Base-by-base conservation (phyloP, 2,113 vertebrate species). In the Penelope pileata region DNA sequence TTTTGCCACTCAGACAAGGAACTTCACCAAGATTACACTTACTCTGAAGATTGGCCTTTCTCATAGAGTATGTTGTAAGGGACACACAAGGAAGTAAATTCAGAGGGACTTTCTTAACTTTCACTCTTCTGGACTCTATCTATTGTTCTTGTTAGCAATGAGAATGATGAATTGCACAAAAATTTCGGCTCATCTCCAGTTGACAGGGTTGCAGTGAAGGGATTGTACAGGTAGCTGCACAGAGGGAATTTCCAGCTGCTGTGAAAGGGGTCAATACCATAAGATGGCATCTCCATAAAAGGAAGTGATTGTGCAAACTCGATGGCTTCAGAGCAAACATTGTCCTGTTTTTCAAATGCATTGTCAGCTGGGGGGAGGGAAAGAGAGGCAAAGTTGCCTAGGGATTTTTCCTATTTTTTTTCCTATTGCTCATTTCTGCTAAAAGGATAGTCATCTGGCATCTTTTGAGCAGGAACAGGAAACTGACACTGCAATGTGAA, bases 281-380 rank as follows among this genome's bases (percentile, higher is more conserved):
- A 78, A 93, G n/a, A 86, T 77, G 83, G 91, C 73, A 86, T 75
- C 90, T 91, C 85, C 62, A 17, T 84, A 96, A 91, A 64, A 76
- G 95, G 90, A 97, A 97, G 83, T 83, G 79, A 88, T 32, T 83
- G 73, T 90, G 93, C 90, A 90, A 68, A 91, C 83, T 86, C 43
- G 70, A 86, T 81, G n/a, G 24, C 88, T 95, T 90, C 73, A 68
- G 5, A 68, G 73, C 78, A 91, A 94, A 95, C 66, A 0, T 88
- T 90, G 90, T 40, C 79, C 73, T 94, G 59, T 88, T 96, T 96
- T 83, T 32, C 79, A 95, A 93, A 90, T 63, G 86, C 43, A 53
- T 48, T 72, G 94, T 88, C 91, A 95, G 88, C 24, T 0, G 6
- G 54, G 60, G 36, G 47, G 93, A 95, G 59, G 75, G 59, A 84